Evolutionary conservation across 2,113 vertebrate genomes (phyloP), one percentile per base, ranked within the genome.

Genomic region (Pteronura brasiliensis): DNA sequence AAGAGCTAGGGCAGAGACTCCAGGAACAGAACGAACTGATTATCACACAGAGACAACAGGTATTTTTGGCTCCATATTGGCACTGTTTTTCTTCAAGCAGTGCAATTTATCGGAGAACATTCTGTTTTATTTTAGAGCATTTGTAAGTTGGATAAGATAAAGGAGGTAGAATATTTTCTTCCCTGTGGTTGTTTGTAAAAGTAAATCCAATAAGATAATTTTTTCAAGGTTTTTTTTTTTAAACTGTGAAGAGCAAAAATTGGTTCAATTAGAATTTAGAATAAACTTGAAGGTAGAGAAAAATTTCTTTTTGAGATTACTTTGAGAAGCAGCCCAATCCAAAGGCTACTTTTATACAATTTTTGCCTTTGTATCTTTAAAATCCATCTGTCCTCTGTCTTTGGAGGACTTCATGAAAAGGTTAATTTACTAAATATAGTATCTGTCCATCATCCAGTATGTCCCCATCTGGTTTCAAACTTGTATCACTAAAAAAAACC

Each of bases 21-120:
- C 99, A 99, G 98, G 99, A 99, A 94, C 99, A 99, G 98, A 99
- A 99, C 17, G 98, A 99, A 52, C 98, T 99, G 79, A 99, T 99
- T 96, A 85, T 89, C 92, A 97, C 85, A 29, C 99, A 99, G 98
- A 98, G 98, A 90, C 98, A 99, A 36, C 99, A 99, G 99, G 99
- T 99, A 88, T 93, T 98, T 95, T 84, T 72, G 83, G 27, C 27
- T 23, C 13, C 61, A 18, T 1, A 2, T 7, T 72, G 7, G 27
- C 44, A 1, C 39, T 17, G 0, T 18, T 7, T 82, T 81, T 65
- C 65, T 57, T n/a, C 4, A 27, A 47, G 47, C 11, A 39, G 25
- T 0, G 0, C 2, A 5, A 2, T 84, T 67, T 27, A 34, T 21
- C 7, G 27, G 31, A 55, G 67, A 83, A 65, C 2, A 0, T 23